Conservation (phyloP, 2,888 invertebrate species). For the Stenodema calcarata region DNA sequence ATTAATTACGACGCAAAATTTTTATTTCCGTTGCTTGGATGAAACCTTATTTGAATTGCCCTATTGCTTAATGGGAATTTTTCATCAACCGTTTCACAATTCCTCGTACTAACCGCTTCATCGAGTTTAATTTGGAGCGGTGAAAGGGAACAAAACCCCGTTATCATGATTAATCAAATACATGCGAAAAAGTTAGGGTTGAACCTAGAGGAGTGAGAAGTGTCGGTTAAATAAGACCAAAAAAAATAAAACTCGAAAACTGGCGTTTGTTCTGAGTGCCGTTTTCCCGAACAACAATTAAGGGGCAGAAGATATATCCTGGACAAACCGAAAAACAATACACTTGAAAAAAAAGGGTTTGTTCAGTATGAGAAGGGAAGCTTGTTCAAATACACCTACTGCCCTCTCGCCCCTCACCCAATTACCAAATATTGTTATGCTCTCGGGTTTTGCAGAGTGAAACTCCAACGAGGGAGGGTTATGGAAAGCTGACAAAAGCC, state of each 20-base stretch:
- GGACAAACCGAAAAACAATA: neutral
- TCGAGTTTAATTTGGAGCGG: neutral
- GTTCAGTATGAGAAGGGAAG: neutral
- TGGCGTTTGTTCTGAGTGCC: neutral
- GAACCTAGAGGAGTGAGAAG: neutral
- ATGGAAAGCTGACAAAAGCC: slow-evolving; percentile 14
- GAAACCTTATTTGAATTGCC: neutral
- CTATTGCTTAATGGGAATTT: neutral
- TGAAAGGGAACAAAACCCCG: neutral
- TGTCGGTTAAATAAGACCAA: slow-evolving; percentile 1
- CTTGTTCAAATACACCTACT: neutral
- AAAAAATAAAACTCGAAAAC: slow-evolving; percentile 8
- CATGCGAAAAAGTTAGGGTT: neutral
- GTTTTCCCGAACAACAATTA: neutral
- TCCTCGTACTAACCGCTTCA: neutral
- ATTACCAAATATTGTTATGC: slow-evolving; percentile 37
- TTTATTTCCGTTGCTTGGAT: too few relatives aligned
- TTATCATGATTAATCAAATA: slow-evolving; percentile 24
- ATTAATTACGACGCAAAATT: too few relatives aligned
- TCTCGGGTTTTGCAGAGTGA: slow-evolving; percentile 1
- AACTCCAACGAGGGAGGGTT: neutral
- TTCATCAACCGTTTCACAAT: neutral
- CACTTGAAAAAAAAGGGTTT: neutral
- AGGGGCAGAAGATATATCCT: neutral
- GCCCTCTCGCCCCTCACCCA: neutral